Evolutionary conservation across 2,113 vertebrate species (phyloP), one percentile per base, ranked within the genome.

Genomic region (Rhinolophus sinicus): DNA sequence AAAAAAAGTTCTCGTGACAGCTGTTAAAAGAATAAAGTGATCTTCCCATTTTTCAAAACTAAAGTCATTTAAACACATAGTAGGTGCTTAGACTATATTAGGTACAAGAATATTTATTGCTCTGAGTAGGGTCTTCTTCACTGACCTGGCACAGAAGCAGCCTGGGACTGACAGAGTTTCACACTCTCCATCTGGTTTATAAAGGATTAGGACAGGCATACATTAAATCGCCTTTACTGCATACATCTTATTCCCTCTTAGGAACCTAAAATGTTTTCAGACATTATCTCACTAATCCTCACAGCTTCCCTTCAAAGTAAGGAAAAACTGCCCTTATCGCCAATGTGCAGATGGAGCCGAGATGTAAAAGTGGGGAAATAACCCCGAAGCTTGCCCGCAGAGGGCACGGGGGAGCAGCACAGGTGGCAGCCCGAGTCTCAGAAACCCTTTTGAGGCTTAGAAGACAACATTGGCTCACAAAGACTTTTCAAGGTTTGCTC

Each of bases 161-260:
- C 33, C 67, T 56, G 3, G 60, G 13, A 13, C 40, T 75, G 40
- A 73, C 11, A 22, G 35, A 40, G 18, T 52, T 44, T 78, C n/a
- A 40, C 14, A 19, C 12, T 70, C 54, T 13, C 22, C 14, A 33
- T 38, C 19, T 84, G 30, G 76, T 84, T 56, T 88, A 40, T 52
- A 60, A 69, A 89, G 21, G 33, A 28, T 50, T 47, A 65, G 24
- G 47, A 62, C 3, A 67, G 56, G 7, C 5, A 28, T 12, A 83
- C 28, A 12, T 50, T 26, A 40, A 67, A 73, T 38, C 56, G 6
- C 35, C 70, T 75, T 44, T 67, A 56, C 64, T 67, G 47, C 16
- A 52, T 0, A 62, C 26, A 89, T 69, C 30, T 50, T 30, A 81
- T 38, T 64, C 33, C 26, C n/a, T 97, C 88, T 96, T 44, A 44